Percentiles rank a stretch among this genome's conserved stretches.
phyloP scores from a whole-genome alignment of 2,797 vertebrate species.

The Trichosurus vulpecula region DNA sequence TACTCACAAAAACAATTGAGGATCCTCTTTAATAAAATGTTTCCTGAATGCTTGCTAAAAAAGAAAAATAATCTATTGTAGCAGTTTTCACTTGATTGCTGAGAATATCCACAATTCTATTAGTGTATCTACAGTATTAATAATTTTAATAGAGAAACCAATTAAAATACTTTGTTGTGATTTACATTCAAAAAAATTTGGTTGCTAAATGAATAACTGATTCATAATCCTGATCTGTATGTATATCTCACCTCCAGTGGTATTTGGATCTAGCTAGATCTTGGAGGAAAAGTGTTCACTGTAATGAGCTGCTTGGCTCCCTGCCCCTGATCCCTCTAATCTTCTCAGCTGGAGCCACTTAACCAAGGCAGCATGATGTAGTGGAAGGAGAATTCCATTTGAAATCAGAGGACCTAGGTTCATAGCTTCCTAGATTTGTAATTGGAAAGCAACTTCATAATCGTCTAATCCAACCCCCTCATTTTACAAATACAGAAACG shows the following conservation, averaged over 20 bases:
- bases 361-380: background rate
- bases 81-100: slow-evolving; percentile 19
- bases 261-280: background rate
- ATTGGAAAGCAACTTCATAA: slow-evolving; percentile 1
- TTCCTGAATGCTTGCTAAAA: background rate
- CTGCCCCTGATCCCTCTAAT: background rate
- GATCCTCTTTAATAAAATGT: slow-evolving; percentile 46
- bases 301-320: background rate
- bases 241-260: background rate
- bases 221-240: background rate
- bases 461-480: background rate
- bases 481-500: background rate
- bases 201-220: background rate
- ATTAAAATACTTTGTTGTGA: background rate
- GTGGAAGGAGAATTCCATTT: background rate
- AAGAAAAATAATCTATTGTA: background rate
- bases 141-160: background rate
- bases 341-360: background rate
- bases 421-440: background rate
- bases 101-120: background rate
- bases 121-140: slow-evolving; percentile 7
- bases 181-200: background rate
- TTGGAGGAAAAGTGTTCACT: background rate
- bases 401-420: background rate
- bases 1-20: background rate